Conservation (phyloP, 2,888 invertebrate species). For the Nycteola revayana region DNA sequence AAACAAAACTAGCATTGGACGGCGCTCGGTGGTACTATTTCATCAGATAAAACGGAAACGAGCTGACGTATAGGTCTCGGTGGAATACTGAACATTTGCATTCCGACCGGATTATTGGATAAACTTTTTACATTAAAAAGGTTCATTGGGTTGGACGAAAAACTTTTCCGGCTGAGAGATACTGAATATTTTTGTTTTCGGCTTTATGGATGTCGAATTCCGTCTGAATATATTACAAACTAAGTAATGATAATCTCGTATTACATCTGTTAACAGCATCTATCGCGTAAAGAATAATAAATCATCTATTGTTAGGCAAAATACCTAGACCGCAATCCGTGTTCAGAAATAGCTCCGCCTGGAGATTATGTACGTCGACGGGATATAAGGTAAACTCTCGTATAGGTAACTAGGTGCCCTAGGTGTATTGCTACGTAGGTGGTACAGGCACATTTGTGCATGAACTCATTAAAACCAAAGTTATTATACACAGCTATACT, state of each 20-base stretch:
- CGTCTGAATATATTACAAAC: constrained; percentile 1
- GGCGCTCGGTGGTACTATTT: constrained; percentile 1
- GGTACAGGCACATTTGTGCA: constrained; percentile 35
- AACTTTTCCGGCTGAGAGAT: constrained; percentile 38
- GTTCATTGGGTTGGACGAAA: constrained; percentile 40
- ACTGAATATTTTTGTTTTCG: constrained; percentile 41
- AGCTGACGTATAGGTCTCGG: constrained; percentile 22
- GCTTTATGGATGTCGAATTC: constrained; percentile 9
- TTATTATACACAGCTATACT: constrained; percentile 37
- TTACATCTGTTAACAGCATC: constrained; percentile 23
- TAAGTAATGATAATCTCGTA: constrained; percentile 9
- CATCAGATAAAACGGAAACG: constrained; percentile 16
- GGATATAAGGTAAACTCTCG: constrained; percentile 43
- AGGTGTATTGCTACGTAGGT: no score
- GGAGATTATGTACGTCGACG: constrained; percentile 45
- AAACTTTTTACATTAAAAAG: constrained; percentile 61
- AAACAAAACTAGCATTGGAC: constrained; percentile 2
- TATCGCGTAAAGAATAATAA: constrained; percentile 36
- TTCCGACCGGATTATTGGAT: constrained; percentile 54
- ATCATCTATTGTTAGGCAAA: constrained; percentile 56
- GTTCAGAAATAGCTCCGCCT: constrained; percentile 57
- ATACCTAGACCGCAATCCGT: constrained; percentile 51
- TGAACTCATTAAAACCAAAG: constrained; percentile 43
- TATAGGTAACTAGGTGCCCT: constrained; percentile 37
- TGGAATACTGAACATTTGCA: constrained; percentile 52